These are phyloP conservation scores for Chrysocyon brachyurus DNA, from an alignment of 2,797 vertebrate species.

Conservation along the genomic window DNA sequence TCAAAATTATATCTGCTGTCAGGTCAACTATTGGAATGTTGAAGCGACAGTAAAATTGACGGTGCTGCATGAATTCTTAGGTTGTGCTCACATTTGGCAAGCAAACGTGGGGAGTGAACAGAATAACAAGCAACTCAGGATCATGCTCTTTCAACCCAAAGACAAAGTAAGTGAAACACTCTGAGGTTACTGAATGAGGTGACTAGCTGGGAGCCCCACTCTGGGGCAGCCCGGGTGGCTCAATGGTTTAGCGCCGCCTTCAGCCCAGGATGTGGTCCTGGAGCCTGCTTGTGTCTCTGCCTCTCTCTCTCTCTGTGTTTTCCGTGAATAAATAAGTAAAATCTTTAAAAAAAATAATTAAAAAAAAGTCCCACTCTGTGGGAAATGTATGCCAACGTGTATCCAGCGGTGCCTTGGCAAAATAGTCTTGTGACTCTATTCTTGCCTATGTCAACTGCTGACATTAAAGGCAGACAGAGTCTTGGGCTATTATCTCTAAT, in stretches of 20 bases:
- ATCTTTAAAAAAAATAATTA: too few relatives aligned
- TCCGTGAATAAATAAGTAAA: too few relatives aligned
- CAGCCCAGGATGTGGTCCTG: too few relatives aligned
- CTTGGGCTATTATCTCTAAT: not conserved
- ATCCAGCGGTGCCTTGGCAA: not conserved
- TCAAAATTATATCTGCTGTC: constrained; percentile 77
- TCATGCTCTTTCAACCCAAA: not conserved
- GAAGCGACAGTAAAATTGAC: not conserved
- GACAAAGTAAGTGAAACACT: not conserved
- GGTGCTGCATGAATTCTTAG: constrained; percentile 4
- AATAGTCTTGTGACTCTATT: not conserved
- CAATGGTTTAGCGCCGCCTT: too few relatives aligned
- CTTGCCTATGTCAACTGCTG: not conserved
- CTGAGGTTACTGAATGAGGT: not conserved
- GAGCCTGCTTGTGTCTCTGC: too few relatives aligned
- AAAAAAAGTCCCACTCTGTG: not conserved
- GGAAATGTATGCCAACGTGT: not conserved
- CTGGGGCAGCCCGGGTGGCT: too few relatives aligned
- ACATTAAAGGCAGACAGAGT: not conserved
- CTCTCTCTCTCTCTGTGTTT: too few relatives aligned
- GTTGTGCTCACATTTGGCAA: not conserved
- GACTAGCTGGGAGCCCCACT: not conserved
- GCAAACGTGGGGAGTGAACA: not conserved
- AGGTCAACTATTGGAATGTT: constrained; percentile 50
- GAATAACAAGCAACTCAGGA: constrained; percentile 17